Base-by-base conservation (phyloP, 1,140 invertebrate genomes). In the Coenobita brevimanus region DNA sequence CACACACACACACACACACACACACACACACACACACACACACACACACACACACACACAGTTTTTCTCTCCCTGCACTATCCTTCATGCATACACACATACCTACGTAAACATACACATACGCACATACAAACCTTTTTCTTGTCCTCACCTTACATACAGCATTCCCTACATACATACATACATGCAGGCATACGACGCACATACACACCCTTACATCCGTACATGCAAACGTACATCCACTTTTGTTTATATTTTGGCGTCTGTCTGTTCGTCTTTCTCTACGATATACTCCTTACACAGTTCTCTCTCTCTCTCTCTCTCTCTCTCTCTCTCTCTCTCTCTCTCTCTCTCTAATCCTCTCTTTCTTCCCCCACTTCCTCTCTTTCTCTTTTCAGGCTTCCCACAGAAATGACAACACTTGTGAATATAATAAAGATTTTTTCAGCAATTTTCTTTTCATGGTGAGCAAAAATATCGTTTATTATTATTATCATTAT, bases 271-370 rank as follows among this genome's bases (percentile, higher is more conserved):
- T 50, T 6, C 17, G 46, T 17, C 17, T 17, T 50, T 17, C 17
- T 50, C 17, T 50, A 50, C 46, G 46, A 17, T 17, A 50, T 17
- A 24, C 67, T 71, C 67, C 30, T 36, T 71, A 17, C 17, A 17
- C 50, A 36, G 27, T 43, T 78, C 75, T 78, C 75, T 54, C 75
- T 78, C 41, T 78, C 75, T 50, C 75, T 78, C 75, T 78, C 75
- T 78, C 75, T 78, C 75, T 78, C 75, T 78, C 75, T 78, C 67
- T 50, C 46, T 8, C 46, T 8, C 46, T 8, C 46, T 8, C 46
- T 50, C 46, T 50, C 46, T 8, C 46, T 50, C 17, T n/a, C n/a
- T n/a, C n/a, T n/a, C n/a, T n/a, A n/a, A n/a, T n/a, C n/a, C n/a
- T n/a, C n/a, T n/a, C n/a, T 50, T 50, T 69, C 17, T 24, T 69